These are phyloP conservation scores for Octopus sinensis DNA, from an alignment of 1,140 invertebrate genomes.

Conservation along the genomic window DNA sequence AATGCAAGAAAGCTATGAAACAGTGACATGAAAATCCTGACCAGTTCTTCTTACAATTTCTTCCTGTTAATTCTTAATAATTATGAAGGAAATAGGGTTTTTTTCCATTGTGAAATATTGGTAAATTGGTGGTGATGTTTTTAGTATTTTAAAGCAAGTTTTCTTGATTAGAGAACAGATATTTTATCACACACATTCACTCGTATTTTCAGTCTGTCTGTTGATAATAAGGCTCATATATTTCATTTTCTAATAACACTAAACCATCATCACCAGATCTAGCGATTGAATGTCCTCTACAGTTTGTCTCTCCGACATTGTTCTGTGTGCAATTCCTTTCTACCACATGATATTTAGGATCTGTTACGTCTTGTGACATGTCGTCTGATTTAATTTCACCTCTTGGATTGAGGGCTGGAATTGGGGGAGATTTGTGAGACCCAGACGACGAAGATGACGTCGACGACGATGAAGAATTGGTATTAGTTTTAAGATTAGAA, in stretches of 20 bases:
- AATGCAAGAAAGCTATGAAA: not conserved
- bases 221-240: not conserved
- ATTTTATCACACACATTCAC: not conserved
- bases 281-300: not conserved
- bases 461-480: not conserved
- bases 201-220: not conserved
- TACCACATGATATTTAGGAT: not conserved
- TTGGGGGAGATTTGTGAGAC: not conserved
- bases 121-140: not conserved
- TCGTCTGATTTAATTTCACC: not conserved
- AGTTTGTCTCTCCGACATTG: not conserved
- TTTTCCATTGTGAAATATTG: not conserved
- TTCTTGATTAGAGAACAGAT: not conserved
- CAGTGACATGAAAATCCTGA: not conserved
- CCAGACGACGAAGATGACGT: not conserved
- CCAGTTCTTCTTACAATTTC: not conserved
- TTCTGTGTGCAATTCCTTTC: too few relatives aligned
- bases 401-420: not conserved
- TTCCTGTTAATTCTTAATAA: too few relatives aligned
- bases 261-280: not conserved
- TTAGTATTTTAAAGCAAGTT: not conserved
- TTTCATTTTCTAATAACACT: not conserved
- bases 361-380: not conserved
- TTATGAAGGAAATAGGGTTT: not conserved
- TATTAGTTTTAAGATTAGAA: not conserved